phyloP scores from a whole-genome alignment of 2,797 vertebrate species.

The Fratercula arctica region DNA sequence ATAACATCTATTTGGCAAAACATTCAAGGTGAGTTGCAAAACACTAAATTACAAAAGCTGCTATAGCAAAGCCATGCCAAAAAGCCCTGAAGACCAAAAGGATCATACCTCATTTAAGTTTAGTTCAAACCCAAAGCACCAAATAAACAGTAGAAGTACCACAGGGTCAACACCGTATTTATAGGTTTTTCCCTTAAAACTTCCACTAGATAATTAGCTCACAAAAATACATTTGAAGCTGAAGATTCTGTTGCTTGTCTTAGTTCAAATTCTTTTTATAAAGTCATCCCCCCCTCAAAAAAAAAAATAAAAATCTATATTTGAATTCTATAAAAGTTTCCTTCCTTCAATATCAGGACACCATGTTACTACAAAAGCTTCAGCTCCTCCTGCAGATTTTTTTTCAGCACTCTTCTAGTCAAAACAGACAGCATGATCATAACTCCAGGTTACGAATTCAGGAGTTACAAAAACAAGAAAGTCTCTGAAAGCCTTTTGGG shows the following conservation, averaged over 20 bases:
- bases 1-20: neutral
- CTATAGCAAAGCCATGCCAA: neutral
- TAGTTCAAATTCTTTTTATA: neutral
- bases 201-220: neutral
- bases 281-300: neutral
- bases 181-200: neutral
- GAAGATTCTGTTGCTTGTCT: neutral
- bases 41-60: neutral
- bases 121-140: neutral
- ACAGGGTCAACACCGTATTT: fast-evolving
- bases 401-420: neutral
- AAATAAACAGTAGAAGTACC: neutral
- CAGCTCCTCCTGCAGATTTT: neutral
- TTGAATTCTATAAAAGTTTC: neutral
- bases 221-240: neutral
- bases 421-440: neutral
- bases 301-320: neutral
- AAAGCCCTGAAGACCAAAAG: neutral
- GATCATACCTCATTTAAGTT: neutral
- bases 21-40: slow-evolving; percentile 31
- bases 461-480: neutral
- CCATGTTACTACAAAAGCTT: neutral
- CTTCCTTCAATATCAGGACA: neutral
- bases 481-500: neutral
- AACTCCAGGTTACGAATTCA: neutral